These are phyloP conservation scores for Nyctalus aviator DNA, from an alignment of 2,797 vertebrate genomes.

Conservation along the genomic window DNA sequence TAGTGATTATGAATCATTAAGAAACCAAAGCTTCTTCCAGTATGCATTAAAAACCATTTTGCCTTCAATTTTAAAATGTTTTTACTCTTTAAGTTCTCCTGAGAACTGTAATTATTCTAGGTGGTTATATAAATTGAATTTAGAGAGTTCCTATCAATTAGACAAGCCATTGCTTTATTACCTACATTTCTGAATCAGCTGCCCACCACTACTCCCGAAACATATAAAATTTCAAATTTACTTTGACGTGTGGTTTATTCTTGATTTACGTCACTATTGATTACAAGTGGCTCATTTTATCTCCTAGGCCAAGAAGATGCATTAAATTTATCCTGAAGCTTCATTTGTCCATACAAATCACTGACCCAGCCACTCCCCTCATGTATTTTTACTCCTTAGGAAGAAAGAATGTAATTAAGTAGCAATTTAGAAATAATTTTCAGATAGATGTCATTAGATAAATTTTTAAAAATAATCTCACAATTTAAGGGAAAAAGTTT, in stretches of 20 bases:
- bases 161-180: constrained; percentile 37
- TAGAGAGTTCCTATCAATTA: constrained; percentile 48
- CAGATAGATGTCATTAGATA: not conserved
- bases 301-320: constrained; percentile 13
- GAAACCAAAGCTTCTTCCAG: constrained; percentile 60
- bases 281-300: constrained; percentile 59
- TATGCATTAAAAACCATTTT: constrained; percentile 61
- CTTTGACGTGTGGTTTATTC: not conserved
- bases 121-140: constrained; percentile 71
- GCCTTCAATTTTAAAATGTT: constrained; percentile 48
- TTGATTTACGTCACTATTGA: constrained; percentile 59
- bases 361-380: not conserved
- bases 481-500: constrained; percentile 19
- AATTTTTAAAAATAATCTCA: constrained; percentile 26
- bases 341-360: constrained; percentile 50
- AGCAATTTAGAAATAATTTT: constrained; percentile 42
- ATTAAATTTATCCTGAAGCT: constrained; percentile 25
- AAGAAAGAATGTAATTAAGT: constrained; percentile 43
- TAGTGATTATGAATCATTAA: constrained; percentile 77
- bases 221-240: constrained; percentile 41
- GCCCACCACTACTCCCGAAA: not conserved
- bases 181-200: constrained; percentile 8
- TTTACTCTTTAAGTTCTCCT: constrained; percentile 20
- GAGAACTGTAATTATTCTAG: constrained; percentile 55
- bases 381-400: constrained; percentile 3